Evolutionary conservation across 2,797 vertebrate species (phyloP).

Genomic region (Peromyscus melanophrys): DNA sequence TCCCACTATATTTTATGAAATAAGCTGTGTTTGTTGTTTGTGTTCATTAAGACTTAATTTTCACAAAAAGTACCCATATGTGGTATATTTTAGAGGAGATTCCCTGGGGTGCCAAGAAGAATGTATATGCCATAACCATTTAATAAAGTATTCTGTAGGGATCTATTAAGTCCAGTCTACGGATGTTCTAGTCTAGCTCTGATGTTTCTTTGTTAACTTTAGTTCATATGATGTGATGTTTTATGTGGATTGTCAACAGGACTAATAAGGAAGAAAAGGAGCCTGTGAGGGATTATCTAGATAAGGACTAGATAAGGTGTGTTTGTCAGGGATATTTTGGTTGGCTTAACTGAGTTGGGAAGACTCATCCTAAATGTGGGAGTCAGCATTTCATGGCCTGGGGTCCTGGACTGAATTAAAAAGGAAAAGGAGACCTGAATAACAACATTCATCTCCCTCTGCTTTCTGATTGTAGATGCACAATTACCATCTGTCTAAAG

Average conservation of each 20-base stretch:
- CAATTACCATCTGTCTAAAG: background rate
- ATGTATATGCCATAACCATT: background rate
- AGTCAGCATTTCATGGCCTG: background rate
- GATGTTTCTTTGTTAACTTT: background rate
- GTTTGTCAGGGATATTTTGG: background rate
- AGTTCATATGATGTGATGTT: background rate
- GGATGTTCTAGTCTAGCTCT: background rate
- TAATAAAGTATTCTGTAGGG: background rate
- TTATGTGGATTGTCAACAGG: background rate
- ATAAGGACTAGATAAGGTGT: background rate
- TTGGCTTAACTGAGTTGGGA: background rate
- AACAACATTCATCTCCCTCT: background rate
- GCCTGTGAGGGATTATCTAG: background rate
- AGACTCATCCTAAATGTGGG: background rate
- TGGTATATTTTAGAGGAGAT: background rate
- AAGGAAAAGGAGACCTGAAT: too few species aligned
- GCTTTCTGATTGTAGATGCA: background rate
- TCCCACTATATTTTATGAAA: background rate
- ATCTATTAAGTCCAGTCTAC: background rate
- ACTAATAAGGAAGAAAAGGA: background rate
- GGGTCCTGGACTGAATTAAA: background rate
- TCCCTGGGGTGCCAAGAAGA: background rate
- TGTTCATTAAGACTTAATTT: background rate
- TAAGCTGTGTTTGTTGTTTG: background rate
- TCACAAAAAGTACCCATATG: background rate